Evolutionary conservation across 2,888 invertebrate species (phyloP).

Genomic region (Drosophila limbata): DNA sequence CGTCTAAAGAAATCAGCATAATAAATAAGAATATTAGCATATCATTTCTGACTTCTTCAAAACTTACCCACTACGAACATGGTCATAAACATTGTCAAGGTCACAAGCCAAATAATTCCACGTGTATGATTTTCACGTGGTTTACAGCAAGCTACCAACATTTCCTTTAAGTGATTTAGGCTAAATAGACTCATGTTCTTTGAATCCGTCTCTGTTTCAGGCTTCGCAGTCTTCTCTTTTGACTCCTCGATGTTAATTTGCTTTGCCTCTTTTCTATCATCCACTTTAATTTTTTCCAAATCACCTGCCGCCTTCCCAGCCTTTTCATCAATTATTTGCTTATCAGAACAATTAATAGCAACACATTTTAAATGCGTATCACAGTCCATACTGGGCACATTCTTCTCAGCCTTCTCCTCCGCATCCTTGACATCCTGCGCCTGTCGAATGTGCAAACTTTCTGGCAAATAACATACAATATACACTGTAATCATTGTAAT

Average conservation of each 20-base stretch:
- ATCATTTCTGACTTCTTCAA: background rate
- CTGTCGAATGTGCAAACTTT: conserved; percentile 73
- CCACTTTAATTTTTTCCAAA: background rate
- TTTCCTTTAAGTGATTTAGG: conserved; percentile 76
- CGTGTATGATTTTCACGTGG: conserved; percentile 80
- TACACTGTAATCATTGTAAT: conserved; percentile 72
- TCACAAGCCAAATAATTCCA: conserved; percentile 82
- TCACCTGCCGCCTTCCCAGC: background rate
- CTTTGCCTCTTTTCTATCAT: background rate
- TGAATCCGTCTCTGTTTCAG: background rate
- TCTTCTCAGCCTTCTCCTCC: conserved; percentile 15
- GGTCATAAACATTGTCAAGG: conserved; percentile 76
- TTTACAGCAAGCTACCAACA: conserved; percentile 82
- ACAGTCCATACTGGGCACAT: conserved; percentile 15
- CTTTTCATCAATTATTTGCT: background rate
- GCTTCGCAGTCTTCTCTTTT: conserved; percentile 1
- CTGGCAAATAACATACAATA: conserved; percentile 76
- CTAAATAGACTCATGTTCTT: conserved; percentile 64
- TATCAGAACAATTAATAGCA: conserved; percentile 14
- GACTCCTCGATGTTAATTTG: background rate
- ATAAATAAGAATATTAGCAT: background rate
- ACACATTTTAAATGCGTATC: conserved; percentile 27
- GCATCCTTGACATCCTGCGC: conserved; percentile 32
- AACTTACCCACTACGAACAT: conserved; percentile 81
- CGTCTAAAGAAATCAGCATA: conserved; percentile 62